Conservation (phyloP, 1,140 invertebrate species). For the Wiebesia pumilae region DNA sequence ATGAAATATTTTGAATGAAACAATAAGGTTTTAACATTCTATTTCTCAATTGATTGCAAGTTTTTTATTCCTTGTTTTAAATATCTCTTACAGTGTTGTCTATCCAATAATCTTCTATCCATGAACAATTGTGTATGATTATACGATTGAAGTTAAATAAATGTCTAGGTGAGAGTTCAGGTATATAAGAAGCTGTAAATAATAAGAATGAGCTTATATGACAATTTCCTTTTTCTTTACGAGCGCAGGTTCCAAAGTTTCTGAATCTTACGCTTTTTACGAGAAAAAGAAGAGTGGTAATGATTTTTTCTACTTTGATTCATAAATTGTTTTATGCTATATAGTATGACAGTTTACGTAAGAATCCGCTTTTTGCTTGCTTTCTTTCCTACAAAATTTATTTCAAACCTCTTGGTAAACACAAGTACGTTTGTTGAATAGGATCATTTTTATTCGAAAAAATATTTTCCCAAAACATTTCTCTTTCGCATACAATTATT, state of each 20-base stretch:
- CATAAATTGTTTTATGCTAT: constrained; percentile 44
- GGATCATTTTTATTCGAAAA: neutral
- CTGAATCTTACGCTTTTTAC: constrained; percentile 19
- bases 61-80: neutral
- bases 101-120: too few species aligned
- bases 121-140: constrained; percentile 10
- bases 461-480: neutral
- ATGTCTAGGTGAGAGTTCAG: neutral
- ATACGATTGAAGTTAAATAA: constrained; percentile 13
- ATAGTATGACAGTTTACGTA: constrained; percentile 4
- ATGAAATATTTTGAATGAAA: neutral
- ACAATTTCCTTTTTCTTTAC: constrained; percentile 16
- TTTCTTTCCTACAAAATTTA: constrained; percentile 23
- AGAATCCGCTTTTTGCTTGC: neutral
- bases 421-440: neutral
- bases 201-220: constrained; percentile 34
- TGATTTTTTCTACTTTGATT: constrained; percentile 28
- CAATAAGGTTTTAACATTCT: neutral
- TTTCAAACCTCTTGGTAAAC: neutral
- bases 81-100: neutral
- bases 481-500: neutral
- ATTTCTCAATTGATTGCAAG: neutral
- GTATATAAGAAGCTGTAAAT: constrained; percentile 32
- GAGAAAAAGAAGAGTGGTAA: neutral
- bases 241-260: constrained; percentile 2